phyloP scores from a whole-genome alignment of 2,113 vertebrate species.

The Apteryx owenii region DNA sequence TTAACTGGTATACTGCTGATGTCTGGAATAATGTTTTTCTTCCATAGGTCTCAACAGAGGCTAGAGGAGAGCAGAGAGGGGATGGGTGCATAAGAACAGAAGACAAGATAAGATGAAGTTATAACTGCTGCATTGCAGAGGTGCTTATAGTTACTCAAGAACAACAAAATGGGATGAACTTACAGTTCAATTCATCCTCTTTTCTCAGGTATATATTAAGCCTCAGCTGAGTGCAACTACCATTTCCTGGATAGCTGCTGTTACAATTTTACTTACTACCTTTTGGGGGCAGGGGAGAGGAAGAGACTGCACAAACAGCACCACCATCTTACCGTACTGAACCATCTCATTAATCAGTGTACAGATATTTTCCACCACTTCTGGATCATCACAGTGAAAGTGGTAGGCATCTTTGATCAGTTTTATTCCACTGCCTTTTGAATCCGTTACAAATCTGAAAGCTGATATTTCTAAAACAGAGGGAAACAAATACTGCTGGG shows the following conservation, averaged over 20 bases:
- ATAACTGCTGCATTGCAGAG: not conserved
- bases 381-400: constrained; percentile 36
- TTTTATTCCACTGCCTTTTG: constrained; percentile 28
- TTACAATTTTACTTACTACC: not conserved
- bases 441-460: constrained; percentile 31
- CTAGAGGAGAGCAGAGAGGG: not conserved
- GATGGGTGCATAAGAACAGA: not conserved
- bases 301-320: not conserved
- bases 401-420: constrained; percentile 49
- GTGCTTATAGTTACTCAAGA: not conserved
- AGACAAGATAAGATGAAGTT: not conserved
- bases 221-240: not conserved
- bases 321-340: constrained; percentile 66
- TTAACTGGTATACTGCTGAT: not conserved
- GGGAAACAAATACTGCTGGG: not conserved
- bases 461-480: constrained; percentile 72
- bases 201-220: not conserved
- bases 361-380: constrained; percentile 69
- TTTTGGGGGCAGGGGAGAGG: not conserved
- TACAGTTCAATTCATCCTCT: not conserved
- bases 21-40: not conserved
- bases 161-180: not conserved
- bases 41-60: not conserved
- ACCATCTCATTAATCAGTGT: constrained; percentile 64
- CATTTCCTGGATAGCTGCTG: not conserved